Base-by-base conservation (phyloP, 1,140 invertebrate genomes). In the Tetramorium simillimum region DNA sequence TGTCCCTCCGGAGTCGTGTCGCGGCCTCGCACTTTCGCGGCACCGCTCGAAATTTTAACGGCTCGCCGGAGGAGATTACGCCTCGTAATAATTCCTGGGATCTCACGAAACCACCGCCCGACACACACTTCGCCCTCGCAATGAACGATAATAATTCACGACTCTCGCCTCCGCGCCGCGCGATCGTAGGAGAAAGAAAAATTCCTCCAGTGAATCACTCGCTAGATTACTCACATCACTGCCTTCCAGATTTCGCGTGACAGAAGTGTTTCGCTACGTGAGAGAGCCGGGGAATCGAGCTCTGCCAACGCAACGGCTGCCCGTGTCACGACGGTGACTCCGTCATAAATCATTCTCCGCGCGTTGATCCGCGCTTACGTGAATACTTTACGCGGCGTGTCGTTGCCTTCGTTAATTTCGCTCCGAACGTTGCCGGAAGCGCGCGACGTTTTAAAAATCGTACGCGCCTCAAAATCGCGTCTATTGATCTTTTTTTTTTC, bases 161-260 rank as follows among this genome's bases (percentile, higher is more conserved):
- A 56, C 7, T 24, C 65, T 24, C 65, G 58, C 56, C 67, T 76
- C 46, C n/a, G 51, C 43, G n/a, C 18, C 63, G 33, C 12, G 40
- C n/a, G 40, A 2, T 21, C 37, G 56, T 72, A 58, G 56, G 89
- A 91, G n/a, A n/a, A n/a, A n/a, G n/a, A 33, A 90, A 90, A 89
- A 88, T 90, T 87, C 69, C 75, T 89, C 51, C 49, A 80, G 87
- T 90, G 90, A 91, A 90, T 91, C 89, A 90, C 80, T 76, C 67
- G 82, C 62, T 87, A 85, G 87, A 90, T 90, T 90, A 91, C 78
- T 91, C 87, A 86, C 89, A 67, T 90, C 89, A 62, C 72, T 89
- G 73, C 85, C 70, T 60, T 69, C 78, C 60, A 86, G 90, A 90
- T 90, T 90, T 90, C 80, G 80, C 70, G 40, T 72, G 90, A 89